Conservation (phyloP, 2,888 invertebrate genomes). For the Patella pellucida region DNA sequence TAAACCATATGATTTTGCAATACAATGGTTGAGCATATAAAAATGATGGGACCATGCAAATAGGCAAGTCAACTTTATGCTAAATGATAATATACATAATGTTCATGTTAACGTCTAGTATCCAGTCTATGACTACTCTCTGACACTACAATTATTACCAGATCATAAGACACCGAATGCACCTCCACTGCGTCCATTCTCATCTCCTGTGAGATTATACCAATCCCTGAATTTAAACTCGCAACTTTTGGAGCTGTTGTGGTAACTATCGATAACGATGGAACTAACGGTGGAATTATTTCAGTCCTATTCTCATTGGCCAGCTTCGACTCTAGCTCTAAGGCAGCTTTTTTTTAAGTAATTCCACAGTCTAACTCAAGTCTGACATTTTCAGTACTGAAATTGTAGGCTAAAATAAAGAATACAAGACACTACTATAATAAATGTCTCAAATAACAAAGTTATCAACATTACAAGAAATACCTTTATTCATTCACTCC, state of each 20-base stretch:
- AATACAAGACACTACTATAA: not conserved
- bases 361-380: not conserved
- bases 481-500: not conserved
- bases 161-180: too few relatives aligned
- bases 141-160: too few relatives aligned
- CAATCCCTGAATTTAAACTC: not conserved
- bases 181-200: too few relatives aligned
- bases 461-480: not conserved
- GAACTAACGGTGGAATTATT: not conserved
- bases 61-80: too few relatives aligned
- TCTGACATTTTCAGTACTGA: not conserved
- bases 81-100: too few relatives aligned
- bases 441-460: not conserved
- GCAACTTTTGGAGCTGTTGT: not conserved
- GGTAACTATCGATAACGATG: too few relatives aligned
- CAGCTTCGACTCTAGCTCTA: not conserved
- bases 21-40: too few relatives aligned
- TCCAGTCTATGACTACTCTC: too few relatives aligned
- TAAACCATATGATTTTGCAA: too few relatives aligned
- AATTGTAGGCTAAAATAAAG: not conserved
- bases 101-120: too few relatives aligned
- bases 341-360: not conserved
- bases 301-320: constrained; percentile 1
- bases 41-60: too few relatives aligned
- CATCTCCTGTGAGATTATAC: too few relatives aligned